Conservation (phyloP, 2,888 invertebrate species). For the Luperina nickerlii region DNA sequence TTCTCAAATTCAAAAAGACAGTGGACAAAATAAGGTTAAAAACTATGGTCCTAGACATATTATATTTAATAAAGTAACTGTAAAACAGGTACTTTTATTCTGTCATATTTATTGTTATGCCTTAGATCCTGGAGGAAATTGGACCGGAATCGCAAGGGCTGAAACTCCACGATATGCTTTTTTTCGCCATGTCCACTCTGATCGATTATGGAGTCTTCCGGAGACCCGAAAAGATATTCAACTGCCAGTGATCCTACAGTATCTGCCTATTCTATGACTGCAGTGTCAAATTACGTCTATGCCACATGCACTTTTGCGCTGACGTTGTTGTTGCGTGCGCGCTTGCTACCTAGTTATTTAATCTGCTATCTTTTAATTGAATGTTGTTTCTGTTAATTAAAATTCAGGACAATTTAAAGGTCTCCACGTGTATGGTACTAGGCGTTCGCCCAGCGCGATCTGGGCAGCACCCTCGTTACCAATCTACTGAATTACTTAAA, state of each 20-base stretch:
- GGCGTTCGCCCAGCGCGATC: neutral
- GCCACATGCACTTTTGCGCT: constrained; percentile 19
- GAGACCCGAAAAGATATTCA: neutral
- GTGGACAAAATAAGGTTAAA: no score
- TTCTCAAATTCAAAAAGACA: no score
- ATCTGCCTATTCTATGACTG: neutral
- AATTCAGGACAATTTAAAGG: neutral
- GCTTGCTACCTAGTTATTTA: constrained; percentile 17
- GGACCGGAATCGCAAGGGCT: neutral
- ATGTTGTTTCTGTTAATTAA: neutral
- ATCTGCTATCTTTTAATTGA: constrained; percentile 23
- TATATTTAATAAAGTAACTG: no score
- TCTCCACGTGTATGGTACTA: neutral
- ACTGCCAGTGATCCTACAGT: neutral
- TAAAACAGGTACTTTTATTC: neutral
- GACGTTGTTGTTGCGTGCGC: constrained; percentile 10
- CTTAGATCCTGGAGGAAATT: neutral
- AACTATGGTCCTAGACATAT: no score
- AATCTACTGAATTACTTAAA: neutral
- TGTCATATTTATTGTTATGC: neutral
- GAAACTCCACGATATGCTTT: neutral
- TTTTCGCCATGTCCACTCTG: neutral
- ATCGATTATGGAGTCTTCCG: neutral
- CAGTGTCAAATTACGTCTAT: constrained; percentile 20
- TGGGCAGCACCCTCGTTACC: no score